Percentiles rank a stretch among this genome's conserved stretches.
Conservation (phyloP, 1,140 invertebrate genomes). For the Camponotus vicinus region DNA sequence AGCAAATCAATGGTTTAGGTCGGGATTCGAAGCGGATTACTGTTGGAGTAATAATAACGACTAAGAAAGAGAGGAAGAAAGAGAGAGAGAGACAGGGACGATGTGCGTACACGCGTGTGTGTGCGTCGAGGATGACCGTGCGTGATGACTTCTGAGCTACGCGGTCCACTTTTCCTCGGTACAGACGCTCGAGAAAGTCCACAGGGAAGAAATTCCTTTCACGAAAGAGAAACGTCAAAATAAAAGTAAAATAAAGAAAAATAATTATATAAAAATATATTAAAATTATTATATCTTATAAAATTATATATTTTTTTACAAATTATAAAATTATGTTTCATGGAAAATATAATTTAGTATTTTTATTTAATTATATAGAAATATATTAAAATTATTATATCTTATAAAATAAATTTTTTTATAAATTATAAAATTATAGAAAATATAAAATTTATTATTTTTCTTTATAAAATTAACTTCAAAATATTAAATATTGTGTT, state of each 20-base stretch:
- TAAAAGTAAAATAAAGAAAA: not conserved
- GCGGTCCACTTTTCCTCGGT: conserved; percentile 73
- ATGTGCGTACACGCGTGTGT: conserved; percentile 49
- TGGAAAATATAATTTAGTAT: not conserved
- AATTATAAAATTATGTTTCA: too few relatives aligned
- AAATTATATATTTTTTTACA: not conserved
- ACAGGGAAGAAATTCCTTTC: not conserved
- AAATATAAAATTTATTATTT: not conserved
- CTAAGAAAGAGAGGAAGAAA: conserved; percentile 28
- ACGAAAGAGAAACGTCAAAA: not conserved
- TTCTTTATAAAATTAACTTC: not conserved
- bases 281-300: too few relatives aligned
- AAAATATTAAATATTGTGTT: not conserved
- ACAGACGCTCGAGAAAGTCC: conserved; percentile 69
- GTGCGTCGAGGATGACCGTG: conserved; percentile 49
- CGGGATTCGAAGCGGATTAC: conserved; percentile 60
- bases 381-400: not conserved
- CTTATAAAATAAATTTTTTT: not conserved
- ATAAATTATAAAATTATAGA: not conserved
- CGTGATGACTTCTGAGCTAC: conserved; percentile 76
- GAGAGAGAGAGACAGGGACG: not conserved
- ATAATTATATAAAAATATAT: not conserved
- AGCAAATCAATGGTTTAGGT: conserved; percentile 51
- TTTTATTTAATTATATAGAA: not conserved
- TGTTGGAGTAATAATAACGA: conserved; percentile 76